These are phyloP conservation scores for Anguilla anguilla DNA, from an alignment of 2,797 vertebrate species.

Conservation along the genomic window DNA sequence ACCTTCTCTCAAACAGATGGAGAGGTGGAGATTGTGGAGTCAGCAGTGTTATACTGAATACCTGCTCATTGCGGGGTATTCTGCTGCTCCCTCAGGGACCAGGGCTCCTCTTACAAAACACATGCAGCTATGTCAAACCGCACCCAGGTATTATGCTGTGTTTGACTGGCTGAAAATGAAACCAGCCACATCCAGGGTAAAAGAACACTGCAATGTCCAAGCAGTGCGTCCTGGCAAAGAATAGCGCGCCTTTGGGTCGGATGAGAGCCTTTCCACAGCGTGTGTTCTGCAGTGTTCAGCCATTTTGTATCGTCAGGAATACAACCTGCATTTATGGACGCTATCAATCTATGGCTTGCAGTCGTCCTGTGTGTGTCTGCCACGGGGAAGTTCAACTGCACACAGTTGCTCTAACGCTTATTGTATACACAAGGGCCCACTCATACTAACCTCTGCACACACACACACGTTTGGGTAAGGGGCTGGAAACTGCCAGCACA, in stretches of 20 bases:
- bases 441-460: not conserved
- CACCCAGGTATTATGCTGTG: not conserved
- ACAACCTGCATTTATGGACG: too few relatives aligned
- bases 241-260: too few relatives aligned
- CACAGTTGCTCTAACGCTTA: not conserved
- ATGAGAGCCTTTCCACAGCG: too few relatives aligned
- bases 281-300: too few relatives aligned
- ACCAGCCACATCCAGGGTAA: not conserved
- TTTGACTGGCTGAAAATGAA: not conserved
- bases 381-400: not conserved
- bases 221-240: too few relatives aligned
- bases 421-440: not conserved
- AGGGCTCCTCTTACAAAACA: not conserved
- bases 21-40: not conserved
- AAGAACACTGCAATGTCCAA: not conserved
- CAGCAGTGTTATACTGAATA: not conserved
- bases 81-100: not conserved
- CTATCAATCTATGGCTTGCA: not conserved
- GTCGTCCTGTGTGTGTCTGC: not conserved
- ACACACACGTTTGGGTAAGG: not conserved
- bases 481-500: not conserved
- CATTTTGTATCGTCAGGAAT: too few relatives aligned
- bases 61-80: not conserved
- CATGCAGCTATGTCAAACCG: not conserved
- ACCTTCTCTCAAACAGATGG: not conserved